These are phyloP conservation scores for Drosophila eohydei DNA, from an alignment of 2,888 invertebrate genomes.

Conservation along the genomic window DNA sequence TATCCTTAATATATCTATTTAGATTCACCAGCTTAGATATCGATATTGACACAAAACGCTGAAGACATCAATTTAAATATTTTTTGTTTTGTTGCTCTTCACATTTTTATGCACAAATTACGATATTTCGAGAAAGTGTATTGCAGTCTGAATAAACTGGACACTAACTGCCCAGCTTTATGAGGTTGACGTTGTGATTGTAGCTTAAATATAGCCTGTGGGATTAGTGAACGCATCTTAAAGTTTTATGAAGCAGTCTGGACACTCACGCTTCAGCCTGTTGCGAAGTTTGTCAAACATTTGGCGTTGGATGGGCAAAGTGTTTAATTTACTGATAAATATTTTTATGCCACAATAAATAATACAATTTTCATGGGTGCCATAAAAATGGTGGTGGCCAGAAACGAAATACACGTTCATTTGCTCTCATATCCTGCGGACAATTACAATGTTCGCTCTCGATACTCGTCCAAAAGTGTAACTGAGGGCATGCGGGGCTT, in stretches of 20 bases:
- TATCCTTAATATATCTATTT: background rate
- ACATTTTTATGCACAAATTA: background rate
- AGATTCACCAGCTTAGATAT: background rate
- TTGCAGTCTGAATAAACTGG: background rate
- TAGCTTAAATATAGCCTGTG: slow-evolving; percentile 44
- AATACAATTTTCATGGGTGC: slow-evolving; percentile 69
- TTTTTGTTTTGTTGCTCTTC: background rate
- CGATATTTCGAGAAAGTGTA: background rate
- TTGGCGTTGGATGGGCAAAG: slow-evolving; percentile 42
- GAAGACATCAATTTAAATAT: background rate
- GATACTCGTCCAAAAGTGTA: background rate
- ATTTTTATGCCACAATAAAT: slow-evolving; percentile 76
- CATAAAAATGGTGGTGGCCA: slow-evolving; percentile 63
- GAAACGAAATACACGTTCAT: slow-evolving; percentile 49
- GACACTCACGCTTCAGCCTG: slow-evolving; percentile 26
- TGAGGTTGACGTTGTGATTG: slow-evolving; percentile 13
- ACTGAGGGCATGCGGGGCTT: background rate
- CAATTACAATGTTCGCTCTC: slow-evolving; percentile 60
- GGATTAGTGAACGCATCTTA: slow-evolving; percentile 27
- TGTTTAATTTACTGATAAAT: slow-evolving; percentile 81
- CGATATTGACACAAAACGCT: background rate
- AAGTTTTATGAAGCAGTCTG: slow-evolving; percentile 58
- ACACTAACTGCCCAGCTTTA: slow-evolving; percentile 7
- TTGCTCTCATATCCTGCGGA: slow-evolving; percentile 77
- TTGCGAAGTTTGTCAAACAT: slow-evolving; percentile 47